Percentiles rank a stretch among this genome's conserved stretches.
Conservation (phyloP, 2,797 vertebrate genomes). For the Sebastes aleutianus region DNA sequence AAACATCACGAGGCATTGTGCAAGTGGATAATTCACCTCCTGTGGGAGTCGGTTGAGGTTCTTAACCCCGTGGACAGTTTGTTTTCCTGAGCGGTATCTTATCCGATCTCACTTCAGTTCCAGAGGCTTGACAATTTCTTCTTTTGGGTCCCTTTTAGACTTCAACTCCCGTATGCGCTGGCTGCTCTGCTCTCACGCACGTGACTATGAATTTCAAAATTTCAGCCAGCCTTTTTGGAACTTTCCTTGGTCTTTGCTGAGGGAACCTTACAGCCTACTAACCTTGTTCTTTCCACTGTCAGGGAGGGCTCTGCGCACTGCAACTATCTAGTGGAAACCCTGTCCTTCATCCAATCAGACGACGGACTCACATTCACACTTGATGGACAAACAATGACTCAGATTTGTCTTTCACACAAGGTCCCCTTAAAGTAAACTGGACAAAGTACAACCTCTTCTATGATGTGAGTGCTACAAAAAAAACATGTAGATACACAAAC, state of each 20-base stretch:
- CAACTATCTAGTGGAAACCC: background rate
- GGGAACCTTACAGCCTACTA: background rate
- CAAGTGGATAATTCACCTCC: slow-evolving; percentile 6
- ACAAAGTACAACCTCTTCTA: slow-evolving; percentile 53
- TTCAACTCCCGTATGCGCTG: background rate
- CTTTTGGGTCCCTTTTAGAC: background rate
- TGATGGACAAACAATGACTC: slow-evolving; percentile 41
- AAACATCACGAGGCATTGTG: slow-evolving; percentile 1
- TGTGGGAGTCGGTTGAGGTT: background rate
- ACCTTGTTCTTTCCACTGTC: background rate
- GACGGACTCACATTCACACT: background rate
- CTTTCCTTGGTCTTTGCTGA: background rate
- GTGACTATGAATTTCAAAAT: background rate
- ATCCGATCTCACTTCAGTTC: background rate
- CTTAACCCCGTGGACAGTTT: background rate
- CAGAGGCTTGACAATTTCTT: background rate
- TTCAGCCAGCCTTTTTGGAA: background rate
- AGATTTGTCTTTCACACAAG: background rate
- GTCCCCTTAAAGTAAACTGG: slow-evolving; percentile 31
- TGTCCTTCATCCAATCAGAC: slow-evolving; percentile 35
- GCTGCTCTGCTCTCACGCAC: background rate
- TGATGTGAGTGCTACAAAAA: background rate
- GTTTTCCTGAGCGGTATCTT: background rate
- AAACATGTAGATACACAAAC: background rate
- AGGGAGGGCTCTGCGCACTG: background rate